Evolutionary conservation across 2,797 vertebrate species (phyloP), one percentile per base, ranked within the genome.

Genomic region (Channa striata): DNA sequence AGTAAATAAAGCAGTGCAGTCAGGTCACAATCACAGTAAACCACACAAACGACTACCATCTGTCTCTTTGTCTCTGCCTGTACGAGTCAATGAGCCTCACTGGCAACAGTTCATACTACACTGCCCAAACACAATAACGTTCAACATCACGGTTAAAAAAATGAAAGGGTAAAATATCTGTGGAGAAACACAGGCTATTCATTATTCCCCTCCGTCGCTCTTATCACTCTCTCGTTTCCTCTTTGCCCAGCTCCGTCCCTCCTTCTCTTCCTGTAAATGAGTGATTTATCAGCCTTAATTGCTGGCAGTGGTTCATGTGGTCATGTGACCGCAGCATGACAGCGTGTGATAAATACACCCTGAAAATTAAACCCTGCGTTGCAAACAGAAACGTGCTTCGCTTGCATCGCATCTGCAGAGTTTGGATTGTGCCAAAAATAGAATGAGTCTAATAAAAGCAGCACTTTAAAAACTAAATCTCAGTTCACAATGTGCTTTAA

Each of bases 231-330:
- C 77, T 70, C 17, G 60, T 79, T 86, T 84, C 87, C 77, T 58
- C 69, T 72, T 64, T 64, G 11, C 74, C 37, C 44, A 9, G 49
- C 74, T 71, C 69, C 20, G 34, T 87, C 82, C 73, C 81, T 80
- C 84, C 84, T 82, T 84, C 81, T 87, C 82, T 86, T 74, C 81
- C 87, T 89, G 87, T 87, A 91, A 91, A 92, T 90, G 86, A 90
- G 83, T 92, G 91, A 93, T 92, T 92, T 90, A 92, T 92, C 85
- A 90, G 87, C 85, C 83, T 84, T 92, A 91, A 91, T 93, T 93
- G 92, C 84, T 88, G 86, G 77, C 83, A 81, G 84, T 81, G 84
- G 87, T 87, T 91, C 81, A 80, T 72, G 84, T 81, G 77, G 86
- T 86, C 91, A 92, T 82, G 90, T 92, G 91, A 91, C 92, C 85